Conservation (phyloP, 2,113 vertebrate species). For the Zosterops japonicus region DNA sequence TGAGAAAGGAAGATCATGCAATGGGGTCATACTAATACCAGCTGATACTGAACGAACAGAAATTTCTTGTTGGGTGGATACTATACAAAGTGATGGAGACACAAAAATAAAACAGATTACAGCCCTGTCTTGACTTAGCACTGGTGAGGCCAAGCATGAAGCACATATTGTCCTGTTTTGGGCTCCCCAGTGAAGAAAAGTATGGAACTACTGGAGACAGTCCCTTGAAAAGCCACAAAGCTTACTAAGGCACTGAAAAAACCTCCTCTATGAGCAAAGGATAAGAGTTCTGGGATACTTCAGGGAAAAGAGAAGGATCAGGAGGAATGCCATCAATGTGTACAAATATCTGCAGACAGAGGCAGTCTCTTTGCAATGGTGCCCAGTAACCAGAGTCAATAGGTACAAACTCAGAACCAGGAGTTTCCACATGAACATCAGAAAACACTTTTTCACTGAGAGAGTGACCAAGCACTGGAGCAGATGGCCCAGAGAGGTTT, state of each 20-base stretch:
- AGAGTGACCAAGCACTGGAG: accelerated
- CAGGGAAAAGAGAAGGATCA: background rate
- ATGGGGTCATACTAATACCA: background rate
- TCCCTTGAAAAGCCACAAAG: background rate
- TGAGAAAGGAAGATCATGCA: background rate
- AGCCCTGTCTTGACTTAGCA: background rate
- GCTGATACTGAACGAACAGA: background rate
- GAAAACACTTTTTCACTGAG: background rate
- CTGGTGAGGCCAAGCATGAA: background rate
- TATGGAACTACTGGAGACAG: background rate
- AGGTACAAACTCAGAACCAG: background rate
- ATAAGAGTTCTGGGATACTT: background rate
- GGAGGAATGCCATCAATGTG: background rate
- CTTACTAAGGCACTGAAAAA: background rate
- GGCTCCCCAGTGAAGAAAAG: background rate
- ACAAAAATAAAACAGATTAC: background rate
- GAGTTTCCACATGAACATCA: background rate
- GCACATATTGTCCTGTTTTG: background rate
- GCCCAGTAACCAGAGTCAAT: background rate
- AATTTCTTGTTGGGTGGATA: background rate
- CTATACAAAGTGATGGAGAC: background rate
- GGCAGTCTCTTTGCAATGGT: background rate
- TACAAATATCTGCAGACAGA: background rate
- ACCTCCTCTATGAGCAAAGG: background rate
- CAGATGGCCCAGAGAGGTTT: background rate